Evolutionary conservation across 1,140 invertebrate genomes (phyloP), one percentile per base, ranked within the genome.

Genomic region (Leptinotarsa texana): DNA sequence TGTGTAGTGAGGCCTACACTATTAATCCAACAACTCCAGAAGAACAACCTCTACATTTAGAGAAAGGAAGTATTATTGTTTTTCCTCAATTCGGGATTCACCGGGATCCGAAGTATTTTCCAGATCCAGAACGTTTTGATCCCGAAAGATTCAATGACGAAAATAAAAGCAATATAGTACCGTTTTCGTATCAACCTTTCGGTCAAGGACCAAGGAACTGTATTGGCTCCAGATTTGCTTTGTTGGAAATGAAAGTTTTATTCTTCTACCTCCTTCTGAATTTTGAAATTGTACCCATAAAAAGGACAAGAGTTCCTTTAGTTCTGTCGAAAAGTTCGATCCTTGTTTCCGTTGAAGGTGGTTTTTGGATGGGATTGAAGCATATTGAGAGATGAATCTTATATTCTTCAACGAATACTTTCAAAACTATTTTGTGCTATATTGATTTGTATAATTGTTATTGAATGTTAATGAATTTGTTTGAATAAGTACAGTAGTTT

Each of bases 181-280:
- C 21, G 61, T 62, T 18, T 18, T 62, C 21, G 0, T n/a, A 22
- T 62, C 61, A 62, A n/a, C n/a, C 21, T 62, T 62, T 62, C 13
- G 61, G 21, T 17, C 33, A 42, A 42, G 5, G 33, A 42, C 89
- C 88, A 0, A 81, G 81, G 63, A 78, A 74, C 68, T 84, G 82
- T 75, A 80, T 84, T 74, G 81, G 78, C 13, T 75, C 74, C 24
- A 88, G 87, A 75, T 91, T 91, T 84, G 90, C 91, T 3, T 74
- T 89, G 71, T 73, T 89, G 77, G 90, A 92, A 80, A 83, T 87
- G 21, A 91, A 90, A 80, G 84, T 86, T 21, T 78, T 89, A 6
- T 75, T 90, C 3, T 85, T 86, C 3, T 81, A 86, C 69, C 62
- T 82, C 4, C 47, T 81, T 15, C 27, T 51, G 18, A 76, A 80